Evolutionary conservation across 2,888 invertebrate genomes (phyloP), one percentile per base, ranked within the genome.

Genomic region (Noctua janthina): DNA sequence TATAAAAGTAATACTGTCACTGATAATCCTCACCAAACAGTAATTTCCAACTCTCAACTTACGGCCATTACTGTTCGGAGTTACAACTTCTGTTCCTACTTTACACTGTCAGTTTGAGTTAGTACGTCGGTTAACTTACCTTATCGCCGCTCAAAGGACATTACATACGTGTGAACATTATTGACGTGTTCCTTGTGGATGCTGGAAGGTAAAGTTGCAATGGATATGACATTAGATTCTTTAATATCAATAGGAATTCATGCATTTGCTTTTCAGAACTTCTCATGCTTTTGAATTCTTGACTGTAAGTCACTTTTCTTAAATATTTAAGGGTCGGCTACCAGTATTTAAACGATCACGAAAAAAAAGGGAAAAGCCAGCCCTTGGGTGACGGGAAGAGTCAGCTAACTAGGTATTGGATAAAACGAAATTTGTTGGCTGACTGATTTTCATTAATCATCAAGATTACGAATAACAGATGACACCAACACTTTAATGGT

Each of bases 111-210:
- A 68, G 59, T 82, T 68, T 68, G 15, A 68, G 68, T 68, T 62
- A 59, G 23, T 59, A 35, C 56, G 39, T 56, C 13, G 81, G 15
- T 20, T 13, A 8, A 29, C 8, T 43, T 51, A 20, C 20, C 82
- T 59, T 82, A 67, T 82, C 56, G 56, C n/a, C 51, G 43, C 51
- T 67, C 66, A 59, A 59, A 51, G 20, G 43, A 68, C 67, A 51
- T 62, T 68, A 68, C 20, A 46, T 46, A 76, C 76, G 46, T 76
- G 68, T 54, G 39, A 82, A 69, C 39, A 69, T 75, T 69, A 76
- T 54, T 62, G 75, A 54, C 46, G 23, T 59, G 11, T 68, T 81
- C 67, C 46, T 7, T 54, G 4, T 0, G 6, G 13, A 49, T 29
- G 3, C 17, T 81, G 7, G 20, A 64, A 54, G 17, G 1, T 10